These are phyloP conservation scores for Coelopa frigida DNA, from an alignment of 1,140 invertebrate genomes.

Conservation along the genomic window DNA sequence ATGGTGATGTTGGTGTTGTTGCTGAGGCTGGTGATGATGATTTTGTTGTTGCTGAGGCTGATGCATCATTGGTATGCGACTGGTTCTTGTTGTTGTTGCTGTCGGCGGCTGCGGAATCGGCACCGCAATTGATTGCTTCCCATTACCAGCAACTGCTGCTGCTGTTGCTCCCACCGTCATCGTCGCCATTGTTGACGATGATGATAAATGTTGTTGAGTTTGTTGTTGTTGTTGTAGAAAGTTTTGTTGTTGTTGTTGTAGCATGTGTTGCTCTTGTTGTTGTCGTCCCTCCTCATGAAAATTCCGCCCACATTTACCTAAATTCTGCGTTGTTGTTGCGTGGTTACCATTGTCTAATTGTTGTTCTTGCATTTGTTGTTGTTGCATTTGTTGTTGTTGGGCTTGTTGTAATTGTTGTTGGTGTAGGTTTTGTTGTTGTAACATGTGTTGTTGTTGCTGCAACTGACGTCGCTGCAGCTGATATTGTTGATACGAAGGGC, in stretches of 20 bases:
- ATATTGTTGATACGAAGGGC: neutral
- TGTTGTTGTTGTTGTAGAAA: neutral
- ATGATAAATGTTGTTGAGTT: neutral
- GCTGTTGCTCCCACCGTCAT: neutral
- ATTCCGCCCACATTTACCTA: conserved; percentile 2
- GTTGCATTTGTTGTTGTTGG: conserved; percentile 4
- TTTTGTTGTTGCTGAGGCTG: neutral
- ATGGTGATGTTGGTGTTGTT: conserved; percentile 9
- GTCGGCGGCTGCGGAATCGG: too few relatives aligned
- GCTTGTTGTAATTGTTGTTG: neutral
- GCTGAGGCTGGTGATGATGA: conserved; percentile 2
- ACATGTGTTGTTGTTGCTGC: neutral
- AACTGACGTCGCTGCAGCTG: neutral
- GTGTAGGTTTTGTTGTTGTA: too few relatives aligned
- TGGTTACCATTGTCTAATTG: conserved; percentile 4
- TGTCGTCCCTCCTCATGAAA: conserved; percentile 4
- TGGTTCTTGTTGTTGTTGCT: neutral
- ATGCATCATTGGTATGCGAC: conserved; percentile 14
- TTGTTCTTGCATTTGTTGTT: conserved; percentile 7
- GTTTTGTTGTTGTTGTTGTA: conserved; percentile 2
- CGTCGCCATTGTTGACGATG: conserved; percentile 7
- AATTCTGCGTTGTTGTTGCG: conserved; percentile 6
- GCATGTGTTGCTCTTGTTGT: conserved; percentile 7
- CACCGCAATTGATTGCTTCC: too few relatives aligned
- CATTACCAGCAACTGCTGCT: conserved; percentile 1